These are phyloP conservation scores for Cherax destructor DNA, from an alignment of 1,140 invertebrate genomes.

Conservation along the genomic window DNA sequence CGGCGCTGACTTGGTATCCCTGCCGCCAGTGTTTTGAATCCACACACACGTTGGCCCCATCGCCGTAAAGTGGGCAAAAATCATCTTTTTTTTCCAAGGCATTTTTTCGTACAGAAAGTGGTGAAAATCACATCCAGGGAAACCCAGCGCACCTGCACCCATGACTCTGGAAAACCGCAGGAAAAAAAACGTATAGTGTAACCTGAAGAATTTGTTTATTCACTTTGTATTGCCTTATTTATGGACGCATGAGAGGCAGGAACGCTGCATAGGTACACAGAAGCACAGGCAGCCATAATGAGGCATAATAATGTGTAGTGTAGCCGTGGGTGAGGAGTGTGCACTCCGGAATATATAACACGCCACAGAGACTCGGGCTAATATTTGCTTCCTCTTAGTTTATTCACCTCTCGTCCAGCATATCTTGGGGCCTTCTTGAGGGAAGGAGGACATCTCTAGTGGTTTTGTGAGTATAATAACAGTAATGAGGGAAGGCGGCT, in stretches of 20 bases:
- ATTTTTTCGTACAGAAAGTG: constrained; percentile 17
- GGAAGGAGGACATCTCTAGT: too few species aligned
- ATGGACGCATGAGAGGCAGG: not conserved
- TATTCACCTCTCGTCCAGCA: too few species aligned
- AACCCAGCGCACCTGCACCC: not conserved
- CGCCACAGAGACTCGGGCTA: too few species aligned
- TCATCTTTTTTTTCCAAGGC: not conserved
- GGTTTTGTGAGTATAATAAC: too few species aligned
- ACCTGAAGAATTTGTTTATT: constrained; percentile 8
- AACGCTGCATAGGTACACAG: not conserved
- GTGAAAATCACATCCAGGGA: constrained; percentile 20
- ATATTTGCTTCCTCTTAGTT: too few species aligned
- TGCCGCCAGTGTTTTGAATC: constrained; percentile 21
- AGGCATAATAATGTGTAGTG: too few species aligned
- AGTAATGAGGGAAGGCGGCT: too few species aligned
- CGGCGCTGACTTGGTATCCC: constrained; percentile 10
- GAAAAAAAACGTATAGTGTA: not conserved
- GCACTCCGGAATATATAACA: too few species aligned
- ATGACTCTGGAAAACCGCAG: not conserved
- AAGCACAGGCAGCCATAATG: not conserved
- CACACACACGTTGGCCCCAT: constrained; percentile 24
- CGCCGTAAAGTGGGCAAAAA: constrained; percentile 42
- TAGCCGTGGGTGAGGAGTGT: too few species aligned
- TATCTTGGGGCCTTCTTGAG: too few species aligned
- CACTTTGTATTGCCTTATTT: not conserved